Evolutionary conservation across 2,797 vertebrate species (phyloP), one percentile per base, ranked within the genome.

Genomic region (Numenius phaeopus): DNA sequence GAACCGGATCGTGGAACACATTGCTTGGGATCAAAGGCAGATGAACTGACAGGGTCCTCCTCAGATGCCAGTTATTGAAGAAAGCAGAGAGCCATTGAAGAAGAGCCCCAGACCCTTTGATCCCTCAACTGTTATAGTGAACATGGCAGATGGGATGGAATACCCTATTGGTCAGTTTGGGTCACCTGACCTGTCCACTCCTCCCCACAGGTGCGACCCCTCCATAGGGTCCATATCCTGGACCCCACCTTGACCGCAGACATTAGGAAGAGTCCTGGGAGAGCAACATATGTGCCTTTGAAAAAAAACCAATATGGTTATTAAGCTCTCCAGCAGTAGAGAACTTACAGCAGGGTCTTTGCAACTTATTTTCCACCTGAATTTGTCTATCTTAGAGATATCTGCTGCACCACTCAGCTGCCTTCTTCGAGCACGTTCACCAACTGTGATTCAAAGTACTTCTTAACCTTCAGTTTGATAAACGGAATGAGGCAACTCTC

Each of bases 261-360:
- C 14, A 15, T 21, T 27, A 37, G 26, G 14, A 82, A 23, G 11
- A 39, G 20, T 32, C 30, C 64, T 71, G 21, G 39, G 57, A 58
- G 8, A 10, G 26, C 2, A 61, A 23, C 7, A 24, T 14, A 58
- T 0, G 2, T 24, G 10, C 9, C 27, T 59, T 26, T 40, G 44
- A 18, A 44, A 69, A 59, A 52, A 58, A 2, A 8, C 0, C 3
- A 14, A 10, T 14, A 19, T 54, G 21, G 40, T 32, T 66, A 42
- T 32, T 22, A 81, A 58, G 47, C 32, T 64, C 12, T 39, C 11
- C 61, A 34, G 50, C 20, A n/a, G 5, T 32, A 10, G 58, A 71
- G 64, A 83, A 57, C 30, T 21, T 44, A 47, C n/a, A 80, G 27
- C n/a, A 27, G 3, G 59, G 67, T 57, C 39, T 75, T 65, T 86